Percentiles rank a stretch among this genome's conserved stretches.
Conservation (phyloP, 2,113 vertebrate genomes). For the Colistium nudipinnis region DNA sequence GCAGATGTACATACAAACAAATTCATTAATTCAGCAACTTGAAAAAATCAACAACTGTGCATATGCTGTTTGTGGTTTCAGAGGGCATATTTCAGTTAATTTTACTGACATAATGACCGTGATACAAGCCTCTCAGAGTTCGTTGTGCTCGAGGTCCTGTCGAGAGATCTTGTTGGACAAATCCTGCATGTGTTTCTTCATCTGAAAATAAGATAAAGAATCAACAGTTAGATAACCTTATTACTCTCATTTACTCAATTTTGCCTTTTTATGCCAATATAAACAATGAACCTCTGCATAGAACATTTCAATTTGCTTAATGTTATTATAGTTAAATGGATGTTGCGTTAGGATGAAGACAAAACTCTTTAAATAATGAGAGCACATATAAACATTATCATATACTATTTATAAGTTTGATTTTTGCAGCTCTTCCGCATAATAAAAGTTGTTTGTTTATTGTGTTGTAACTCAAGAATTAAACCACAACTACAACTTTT, state of each 20-base stretch:
- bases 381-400: background rate
- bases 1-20: constrained; percentile 37
- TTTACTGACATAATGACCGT: background rate
- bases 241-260: no score
- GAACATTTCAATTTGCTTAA: no score
- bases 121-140: constrained; percentile 82
- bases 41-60: background rate
- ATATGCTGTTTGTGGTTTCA: background rate
- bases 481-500: no score
- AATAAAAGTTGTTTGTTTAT: background rate
- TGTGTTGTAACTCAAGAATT: background rate
- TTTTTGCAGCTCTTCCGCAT: background rate
- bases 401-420: background rate
- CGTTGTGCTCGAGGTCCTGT: constrained; percentile 90
- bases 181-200: constrained; percentile 97
- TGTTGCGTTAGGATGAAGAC: no score
- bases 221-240: background rate
- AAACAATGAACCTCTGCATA: no score
- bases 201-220: constrained; percentile 77
- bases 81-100: constrained; percentile 18
- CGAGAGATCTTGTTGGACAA: constrained; percentile 89
- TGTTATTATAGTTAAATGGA: no score
- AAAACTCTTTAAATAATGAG: no score
- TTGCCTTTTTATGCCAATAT: no score
- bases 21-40: constrained; percentile 21